Conservation (phyloP, 23 tunicate species). For the Aplidium turbinatum region DNA sequence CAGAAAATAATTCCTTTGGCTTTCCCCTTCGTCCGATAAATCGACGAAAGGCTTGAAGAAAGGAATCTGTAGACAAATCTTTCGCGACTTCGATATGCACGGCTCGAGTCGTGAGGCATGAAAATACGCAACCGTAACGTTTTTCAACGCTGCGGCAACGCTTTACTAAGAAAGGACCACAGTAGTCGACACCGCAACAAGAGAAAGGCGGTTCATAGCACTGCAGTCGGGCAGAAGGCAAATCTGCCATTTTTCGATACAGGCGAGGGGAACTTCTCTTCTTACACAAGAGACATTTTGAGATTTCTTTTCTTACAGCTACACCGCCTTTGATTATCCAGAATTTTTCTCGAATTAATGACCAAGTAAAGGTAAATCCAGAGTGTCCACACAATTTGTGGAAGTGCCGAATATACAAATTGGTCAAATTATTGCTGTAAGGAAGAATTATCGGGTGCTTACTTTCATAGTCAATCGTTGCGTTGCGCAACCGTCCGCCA, state of each 20-base stretch:
- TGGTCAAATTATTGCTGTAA: too few relatives aligned
- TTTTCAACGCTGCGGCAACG: neutral
- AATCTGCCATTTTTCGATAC: slow-evolving; percentile 18
- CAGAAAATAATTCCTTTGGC: slow-evolving; percentile 2
- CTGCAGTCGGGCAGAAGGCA: slow-evolving; percentile 16
- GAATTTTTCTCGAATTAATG: too few relatives aligned
- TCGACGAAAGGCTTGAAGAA: slow-evolving; percentile 32
- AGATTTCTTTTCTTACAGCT: too few relatives aligned
- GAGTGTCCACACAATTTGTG: too few relatives aligned
- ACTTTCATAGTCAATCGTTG: too few relatives aligned
- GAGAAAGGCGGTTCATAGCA: neutral
- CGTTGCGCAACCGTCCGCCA: too few relatives aligned
- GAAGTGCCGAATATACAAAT: too few relatives aligned
- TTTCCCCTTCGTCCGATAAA: slow-evolving; percentile 11
- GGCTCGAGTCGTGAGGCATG: slow-evolving; percentile 41
- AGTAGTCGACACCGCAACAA: slow-evolving; percentile 11
- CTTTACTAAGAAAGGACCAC: slow-evolving; percentile 11
- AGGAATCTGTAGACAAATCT: slow-evolving; percentile 28
- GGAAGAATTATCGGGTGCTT: too few relatives aligned
- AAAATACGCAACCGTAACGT: slow-evolving; percentile 29
- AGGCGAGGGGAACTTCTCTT: too few relatives aligned
- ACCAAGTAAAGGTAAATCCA: too few relatives aligned
- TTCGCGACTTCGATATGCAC: slow-evolving; percentile 34
- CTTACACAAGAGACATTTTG: too few relatives aligned
- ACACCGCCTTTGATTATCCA: too few relatives aligned